These are phyloP conservation scores for Nycticebus coucang DNA, from an alignment of 2,113 vertebrate genomes.

Conservation along the genomic window DNA sequence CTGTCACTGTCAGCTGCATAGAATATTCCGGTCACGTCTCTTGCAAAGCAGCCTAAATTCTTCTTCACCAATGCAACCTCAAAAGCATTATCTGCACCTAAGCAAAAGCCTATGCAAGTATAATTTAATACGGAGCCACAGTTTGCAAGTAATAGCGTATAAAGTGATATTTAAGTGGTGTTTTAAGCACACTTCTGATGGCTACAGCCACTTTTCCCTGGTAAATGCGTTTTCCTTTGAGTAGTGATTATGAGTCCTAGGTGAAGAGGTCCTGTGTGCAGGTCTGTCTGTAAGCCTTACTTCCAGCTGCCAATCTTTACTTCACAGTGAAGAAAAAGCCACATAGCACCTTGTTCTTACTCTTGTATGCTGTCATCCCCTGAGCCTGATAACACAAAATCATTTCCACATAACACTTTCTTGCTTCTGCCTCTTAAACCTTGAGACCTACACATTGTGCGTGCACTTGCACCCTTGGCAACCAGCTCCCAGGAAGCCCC, in stretches of 20 bases:
- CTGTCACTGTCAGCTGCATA: constrained; percentile 89
- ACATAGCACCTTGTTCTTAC: constrained; percentile 92
- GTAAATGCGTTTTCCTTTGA: constrained; percentile 97
- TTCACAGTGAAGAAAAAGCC: constrained; percentile 93
- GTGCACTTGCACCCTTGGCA: constrained; percentile 82
- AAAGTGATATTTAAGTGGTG: constrained; percentile 99
- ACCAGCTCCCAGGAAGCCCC: constrained; percentile 81
- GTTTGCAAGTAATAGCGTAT: constrained; percentile 99
- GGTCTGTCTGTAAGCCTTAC: constrained; percentile 98
- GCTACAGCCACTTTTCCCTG: constrained; percentile 98
- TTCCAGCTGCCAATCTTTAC: constrained; percentile 98
- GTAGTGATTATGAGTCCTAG: constrained; percentile 99
- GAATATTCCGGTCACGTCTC: constrained; percentile 90
- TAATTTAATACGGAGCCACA: constrained; percentile 99
- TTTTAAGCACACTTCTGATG: constrained; percentile 99
- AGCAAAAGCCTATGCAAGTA: constrained; percentile 98
- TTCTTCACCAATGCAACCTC: constrained; percentile 91
- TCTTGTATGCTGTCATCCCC: constrained; percentile 95
- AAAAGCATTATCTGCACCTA: constrained; percentile 96
- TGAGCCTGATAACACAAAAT: constrained; percentile 95
- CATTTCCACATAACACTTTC: constrained; percentile 94
- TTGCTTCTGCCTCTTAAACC: constrained; percentile 91
- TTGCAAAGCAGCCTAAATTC: constrained; percentile 92
- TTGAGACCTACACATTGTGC: constrained; percentile 85
- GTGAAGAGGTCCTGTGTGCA: constrained; percentile 98